Evolutionary conservation across 2,888 invertebrate genomes (phyloP).

Genomic region (Cotesia congregata): DNA sequence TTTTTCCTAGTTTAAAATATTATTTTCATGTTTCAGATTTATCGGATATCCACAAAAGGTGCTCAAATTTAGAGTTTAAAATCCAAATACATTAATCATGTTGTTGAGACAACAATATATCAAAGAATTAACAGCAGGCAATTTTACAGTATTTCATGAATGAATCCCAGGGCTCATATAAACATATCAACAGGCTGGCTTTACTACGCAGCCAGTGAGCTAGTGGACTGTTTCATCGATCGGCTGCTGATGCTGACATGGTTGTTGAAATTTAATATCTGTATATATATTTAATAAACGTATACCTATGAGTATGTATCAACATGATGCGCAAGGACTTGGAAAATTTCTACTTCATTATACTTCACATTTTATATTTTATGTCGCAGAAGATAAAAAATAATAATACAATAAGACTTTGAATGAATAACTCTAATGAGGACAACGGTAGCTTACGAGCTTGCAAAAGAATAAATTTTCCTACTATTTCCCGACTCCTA

Average conservation of each 20-base stretch:
- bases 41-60: neutral
- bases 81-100: neutral
- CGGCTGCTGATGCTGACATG: conserved; percentile 38
- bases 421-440: neutral
- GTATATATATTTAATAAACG: conserved; percentile 5
- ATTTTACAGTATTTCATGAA: conserved; percentile 56
- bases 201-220: conserved; percentile 53
- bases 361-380: neutral
- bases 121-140: neutral
- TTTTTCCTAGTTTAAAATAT: neutral
- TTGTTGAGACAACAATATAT: neutral
- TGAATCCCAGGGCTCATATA: conserved; percentile 57
- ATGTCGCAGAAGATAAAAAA: neutral
- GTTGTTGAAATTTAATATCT: conserved; percentile 7
- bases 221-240: conserved; percentile 54
- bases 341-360: neutral
- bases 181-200: conserved; percentile 63
- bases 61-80: neutral
- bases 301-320: conserved; percentile 3
- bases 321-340: neutral
- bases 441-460: neutral
- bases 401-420: neutral
- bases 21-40: conserved; percentile 1
- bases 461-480: neutral
- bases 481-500: neutral